Conservation (phyloP, 2,113 vertebrate species). For the Solenodon paradoxus region DNA sequence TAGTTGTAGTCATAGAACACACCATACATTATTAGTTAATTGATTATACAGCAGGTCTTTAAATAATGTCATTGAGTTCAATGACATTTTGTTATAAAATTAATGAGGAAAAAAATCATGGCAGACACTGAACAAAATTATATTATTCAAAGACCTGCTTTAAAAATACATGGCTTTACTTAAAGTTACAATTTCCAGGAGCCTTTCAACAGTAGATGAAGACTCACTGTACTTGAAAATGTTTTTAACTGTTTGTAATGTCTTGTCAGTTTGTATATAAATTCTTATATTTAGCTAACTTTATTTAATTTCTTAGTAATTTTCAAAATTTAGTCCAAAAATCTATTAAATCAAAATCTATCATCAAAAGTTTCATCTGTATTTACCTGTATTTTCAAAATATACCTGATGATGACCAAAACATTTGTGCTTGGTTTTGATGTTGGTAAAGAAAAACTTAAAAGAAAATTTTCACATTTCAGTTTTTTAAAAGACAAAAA, state of each 20-base stretch:
- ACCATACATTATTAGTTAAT: slow-evolving; percentile 10
- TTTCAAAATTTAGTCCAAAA: slow-evolving; percentile 29
- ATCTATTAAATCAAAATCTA: slow-evolving; percentile 9
- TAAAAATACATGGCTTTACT: neutral
- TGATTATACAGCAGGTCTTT: neutral
- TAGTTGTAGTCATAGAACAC: neutral
- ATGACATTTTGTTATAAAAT: neutral
- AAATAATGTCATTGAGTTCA: neutral
- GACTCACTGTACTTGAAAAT: neutral
- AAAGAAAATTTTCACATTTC: slow-evolving; percentile 28
- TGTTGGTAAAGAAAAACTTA: neutral
- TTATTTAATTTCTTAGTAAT: neutral
- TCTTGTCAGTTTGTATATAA: neutral
- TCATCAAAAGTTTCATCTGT: neutral
- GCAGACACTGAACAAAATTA: neutral
- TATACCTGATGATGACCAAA: neutral
- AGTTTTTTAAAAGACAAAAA: slow-evolving; percentile 16
- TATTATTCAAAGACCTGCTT: neutral
- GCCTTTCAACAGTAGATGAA: neutral
- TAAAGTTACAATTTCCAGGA: neutral
- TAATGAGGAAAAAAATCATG: neutral
- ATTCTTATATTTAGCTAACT: neutral
- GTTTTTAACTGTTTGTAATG: neutral
- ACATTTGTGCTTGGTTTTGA: neutral
- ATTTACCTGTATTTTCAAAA: neutral